Evolutionary conservation across 2,797 vertebrate genomes (phyloP).

Genomic region (Tiaroga cobitis): DNA sequence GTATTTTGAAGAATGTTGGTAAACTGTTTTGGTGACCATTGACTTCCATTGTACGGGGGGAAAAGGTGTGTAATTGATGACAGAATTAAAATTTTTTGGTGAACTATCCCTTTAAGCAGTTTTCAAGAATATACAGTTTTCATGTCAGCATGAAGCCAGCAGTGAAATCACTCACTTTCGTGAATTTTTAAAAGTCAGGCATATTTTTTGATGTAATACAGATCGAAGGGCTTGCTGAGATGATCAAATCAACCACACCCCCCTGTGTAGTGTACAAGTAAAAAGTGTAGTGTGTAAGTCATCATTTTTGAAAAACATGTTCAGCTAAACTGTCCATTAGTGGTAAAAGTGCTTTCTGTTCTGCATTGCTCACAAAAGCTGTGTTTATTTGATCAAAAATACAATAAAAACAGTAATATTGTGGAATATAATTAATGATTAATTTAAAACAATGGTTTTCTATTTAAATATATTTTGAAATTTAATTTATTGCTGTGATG

Average conservation of each 20-base stretch:
- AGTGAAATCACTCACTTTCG: not conserved
- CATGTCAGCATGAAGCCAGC: not conserved
- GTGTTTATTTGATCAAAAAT: not conserved
- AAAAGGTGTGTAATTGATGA: not conserved
- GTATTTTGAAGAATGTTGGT: not conserved
- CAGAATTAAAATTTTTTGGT: not conserved
- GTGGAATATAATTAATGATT: not conserved
- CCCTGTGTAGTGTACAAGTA: not conserved
- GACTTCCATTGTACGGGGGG: not conserved
- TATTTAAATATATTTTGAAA: not conserved
- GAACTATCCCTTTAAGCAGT: not conserved
- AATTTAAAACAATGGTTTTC: no score
- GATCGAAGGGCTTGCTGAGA: not conserved
- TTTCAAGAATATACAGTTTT: not conserved
- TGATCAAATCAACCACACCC: not conserved
- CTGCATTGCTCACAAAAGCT: not conserved
- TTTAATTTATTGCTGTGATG: not conserved
- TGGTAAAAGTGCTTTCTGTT: not conserved
- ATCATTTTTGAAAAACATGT: not conserved
- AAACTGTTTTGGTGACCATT: not conserved
- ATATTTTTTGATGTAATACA: constrained; percentile 1
- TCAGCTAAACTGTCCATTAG: not conserved
- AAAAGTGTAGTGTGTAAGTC: not conserved
- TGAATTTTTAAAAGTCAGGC: constrained; percentile 5
- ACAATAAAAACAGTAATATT: not conserved